Base-by-base conservation (phyloP, 1,140 invertebrate genomes). In the Neodiprion pinetum region DNA sequence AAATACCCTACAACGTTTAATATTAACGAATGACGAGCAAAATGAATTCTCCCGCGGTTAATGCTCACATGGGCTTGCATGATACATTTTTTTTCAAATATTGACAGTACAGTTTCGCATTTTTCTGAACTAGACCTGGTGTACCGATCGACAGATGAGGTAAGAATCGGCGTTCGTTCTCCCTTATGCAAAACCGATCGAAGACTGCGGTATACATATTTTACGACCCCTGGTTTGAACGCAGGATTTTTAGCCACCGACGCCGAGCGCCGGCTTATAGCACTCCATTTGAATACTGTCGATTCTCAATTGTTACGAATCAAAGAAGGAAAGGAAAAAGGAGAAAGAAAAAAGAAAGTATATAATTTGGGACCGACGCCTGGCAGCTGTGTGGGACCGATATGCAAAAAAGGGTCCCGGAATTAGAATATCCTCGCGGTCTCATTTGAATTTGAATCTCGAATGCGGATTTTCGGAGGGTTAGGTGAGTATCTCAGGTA, bases 371-470 rank as follows among this genome's bases (percentile, higher is more conserved):
- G 80, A 75, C 71, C 79, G 79, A 79, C 74, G 70, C 73, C 77
- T 74, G 75, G 80, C 85, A 86, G 85, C 85, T 86, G 85, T 80
- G 82, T 83, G 82, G 80, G 85, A 79, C 84, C 80, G 49, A 86
- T 87, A 87, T 86, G 83, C 86, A 87, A 88, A 88, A 84, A 83
- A 87, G 86, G 86, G 86, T 84, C 82, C 79, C 80, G 81, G 84
- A 88, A 88, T 88, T 87, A 87, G 85, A 88, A 89, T 88, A 88
- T 88, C 85, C 86, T 88, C 88, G 88, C 82, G 88, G 87, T 88
- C 88, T 89, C 88, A 89, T 89, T 89, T 89, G 87, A 89, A 89
- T 89, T 89, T 89, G 82, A 84, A 86, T 84, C 81, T 87, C 78
- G 78, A 76, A 72, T 77, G 72, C 77, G 74, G 67, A 69, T 69